These are phyloP conservation scores for Heliconius hortense DNA, from an alignment of 2,888 invertebrate species.

Conservation along the genomic window DNA sequence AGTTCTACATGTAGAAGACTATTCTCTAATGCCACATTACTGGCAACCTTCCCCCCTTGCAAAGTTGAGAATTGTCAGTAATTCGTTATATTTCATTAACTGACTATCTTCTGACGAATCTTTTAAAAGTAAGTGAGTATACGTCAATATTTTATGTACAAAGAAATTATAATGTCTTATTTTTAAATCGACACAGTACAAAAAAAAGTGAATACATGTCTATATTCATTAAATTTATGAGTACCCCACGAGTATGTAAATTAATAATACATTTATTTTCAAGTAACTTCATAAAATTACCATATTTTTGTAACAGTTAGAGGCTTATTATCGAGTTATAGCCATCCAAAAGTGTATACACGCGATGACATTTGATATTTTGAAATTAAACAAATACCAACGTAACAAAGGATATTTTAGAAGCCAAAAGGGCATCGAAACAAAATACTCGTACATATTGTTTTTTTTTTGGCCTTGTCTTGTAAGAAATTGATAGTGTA, in stretches of 20 bases:
- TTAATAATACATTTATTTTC: conserved; percentile 9
- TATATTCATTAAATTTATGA: conserved; percentile 2
- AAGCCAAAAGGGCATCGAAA: conserved; percentile 1
- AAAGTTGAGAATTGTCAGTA: too few relatives aligned
- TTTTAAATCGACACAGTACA: not conserved
- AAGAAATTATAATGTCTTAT: not conserved
- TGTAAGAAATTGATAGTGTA: not conserved
- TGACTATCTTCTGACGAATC: not conserved
- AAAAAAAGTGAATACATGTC: not conserved
- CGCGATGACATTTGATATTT: conserved; percentile 26
- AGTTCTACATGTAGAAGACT: too few relatives aligned
- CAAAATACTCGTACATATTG: not conserved
- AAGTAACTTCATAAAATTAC: not conserved
- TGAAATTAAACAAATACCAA: conserved; percentile 26
- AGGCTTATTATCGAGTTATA: not conserved
- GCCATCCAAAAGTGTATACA: conserved; percentile 29
- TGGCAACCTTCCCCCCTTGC: too few relatives aligned
- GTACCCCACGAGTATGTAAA: not conserved
- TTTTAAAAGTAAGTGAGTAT: not conserved
- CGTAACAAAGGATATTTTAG: conserved; percentile 23
- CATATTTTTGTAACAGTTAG: conserved; percentile 11
- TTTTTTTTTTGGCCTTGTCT: conserved; percentile 12
- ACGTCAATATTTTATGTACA: not conserved
- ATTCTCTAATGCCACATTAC: too few relatives aligned
- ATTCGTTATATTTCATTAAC: too few relatives aligned